Evolutionary conservation across 2,797 vertebrate species (phyloP), one percentile per base, ranked within the genome.

Genomic region (Pseudomugil tenellus): DNA sequence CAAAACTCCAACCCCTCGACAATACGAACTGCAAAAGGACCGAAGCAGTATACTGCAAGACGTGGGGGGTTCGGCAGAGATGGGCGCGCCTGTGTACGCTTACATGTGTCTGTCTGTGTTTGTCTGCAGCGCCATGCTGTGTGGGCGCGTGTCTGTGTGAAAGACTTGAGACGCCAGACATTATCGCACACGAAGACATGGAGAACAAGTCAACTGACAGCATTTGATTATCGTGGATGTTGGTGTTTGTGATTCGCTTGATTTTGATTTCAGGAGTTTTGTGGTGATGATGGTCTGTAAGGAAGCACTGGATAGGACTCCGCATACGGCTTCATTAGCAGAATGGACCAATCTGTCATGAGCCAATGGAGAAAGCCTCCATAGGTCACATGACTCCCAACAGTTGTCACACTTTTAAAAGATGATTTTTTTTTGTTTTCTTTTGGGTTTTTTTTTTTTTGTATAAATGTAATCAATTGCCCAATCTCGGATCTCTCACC

Each of bases 401-500:
- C 53, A 74, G 85, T 74, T 66, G 62, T 57, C 23, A 76, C 84
- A 72, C 79, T 91, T 92, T 81, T 79, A 86, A 72, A 57, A 87
- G 92, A 92, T 68, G 80, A 55, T 46, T 77, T 70, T 81, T 85
- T 72, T 53, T 76, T 77, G 61, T 53, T 28, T 57, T 26, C 71
- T 58, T 66, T 84, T 76, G 0, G 3, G 43, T 76, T 68, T 55
- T 55, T 51, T 41, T 64, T 68, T 73, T 90, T 92, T 91, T 89
- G 89, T 92, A 89, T 85, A 92, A 90, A 91, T 91, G 89, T 94
- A 89, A 86, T 87, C 91, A 88, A 94, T 84, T 77, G 89, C 89
- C 90, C 86, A 80, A 84, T 93, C 91, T 93, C 90, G 93, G 93
- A 93, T 91, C 92, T 90, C 94, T 88, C 91, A 93, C 92, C 95